These are phyloP conservation scores for Ochotona curzoniae DNA, from an alignment of 2,113 vertebrate genomes.

Conservation along the genomic window DNA sequence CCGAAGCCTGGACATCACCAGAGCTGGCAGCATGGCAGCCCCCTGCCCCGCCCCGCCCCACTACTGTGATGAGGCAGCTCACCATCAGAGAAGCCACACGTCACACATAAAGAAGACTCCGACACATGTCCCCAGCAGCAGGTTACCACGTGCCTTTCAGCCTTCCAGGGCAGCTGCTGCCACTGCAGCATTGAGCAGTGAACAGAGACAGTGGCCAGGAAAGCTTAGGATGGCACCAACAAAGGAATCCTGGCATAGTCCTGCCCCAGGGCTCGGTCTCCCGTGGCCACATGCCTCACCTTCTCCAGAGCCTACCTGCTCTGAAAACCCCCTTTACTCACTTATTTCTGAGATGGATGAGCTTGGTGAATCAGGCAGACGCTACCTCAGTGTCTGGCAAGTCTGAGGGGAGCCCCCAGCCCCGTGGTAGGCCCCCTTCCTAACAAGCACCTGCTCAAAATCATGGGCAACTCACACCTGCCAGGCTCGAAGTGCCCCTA, in stretches of 20 bases:
- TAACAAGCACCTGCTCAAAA: too few relatives aligned
- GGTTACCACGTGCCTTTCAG: background rate
- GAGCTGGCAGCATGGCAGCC: accelerated
- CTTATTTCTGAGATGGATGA: background rate
- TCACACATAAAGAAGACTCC: background rate
- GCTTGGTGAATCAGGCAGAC: background rate
- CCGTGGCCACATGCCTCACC: background rate
- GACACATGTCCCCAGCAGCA: background rate
- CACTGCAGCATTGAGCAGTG: accelerated
- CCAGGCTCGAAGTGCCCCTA: background rate
- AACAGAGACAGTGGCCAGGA: background rate
- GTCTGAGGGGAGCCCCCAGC: background rate
- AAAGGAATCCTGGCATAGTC: background rate
- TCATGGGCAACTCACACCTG: background rate
- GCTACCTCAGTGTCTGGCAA: background rate
- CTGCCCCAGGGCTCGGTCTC: background rate
- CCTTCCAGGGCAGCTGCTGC: background rate
- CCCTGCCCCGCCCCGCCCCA: background rate
- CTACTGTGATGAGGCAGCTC: too few relatives aligned
- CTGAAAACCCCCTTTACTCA: background rate
- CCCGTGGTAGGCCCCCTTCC: background rate
- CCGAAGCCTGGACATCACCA: background rate
- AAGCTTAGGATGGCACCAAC: too few relatives aligned
- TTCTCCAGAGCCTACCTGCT: constrained; percentile 30
- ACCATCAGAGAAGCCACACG: background rate